Conservation (phyloP, 2,113 vertebrate genomes). For the Anseranas semipalmata region DNA sequence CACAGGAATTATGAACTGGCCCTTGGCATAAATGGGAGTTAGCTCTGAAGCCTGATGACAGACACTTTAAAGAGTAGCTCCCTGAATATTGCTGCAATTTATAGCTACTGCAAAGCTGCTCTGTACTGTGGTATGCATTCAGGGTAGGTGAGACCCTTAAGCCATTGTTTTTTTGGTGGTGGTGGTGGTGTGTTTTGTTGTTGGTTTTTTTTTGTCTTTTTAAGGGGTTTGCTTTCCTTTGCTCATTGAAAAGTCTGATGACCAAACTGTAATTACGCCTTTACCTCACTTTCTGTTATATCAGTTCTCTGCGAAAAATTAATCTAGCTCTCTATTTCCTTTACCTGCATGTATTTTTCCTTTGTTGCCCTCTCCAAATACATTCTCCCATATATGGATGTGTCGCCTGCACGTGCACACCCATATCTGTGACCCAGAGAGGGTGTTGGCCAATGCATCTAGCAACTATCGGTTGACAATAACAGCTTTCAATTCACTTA, state of each 20-base stretch:
- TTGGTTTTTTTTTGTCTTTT: not conserved
- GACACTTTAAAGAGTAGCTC: not conserved
- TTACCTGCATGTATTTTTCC: not conserved
- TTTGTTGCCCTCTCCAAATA: not conserved
- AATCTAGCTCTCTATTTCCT: not conserved
- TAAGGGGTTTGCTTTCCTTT: not conserved
- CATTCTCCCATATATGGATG: not conserved
- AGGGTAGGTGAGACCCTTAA: not conserved
- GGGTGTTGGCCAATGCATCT: not conserved
- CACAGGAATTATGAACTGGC: not conserved
- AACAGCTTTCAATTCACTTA: not conserved
- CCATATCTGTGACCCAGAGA: not conserved
- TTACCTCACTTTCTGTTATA: not conserved
- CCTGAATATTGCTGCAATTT: not conserved
- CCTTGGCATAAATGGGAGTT: not conserved
- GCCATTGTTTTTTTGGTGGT: not conserved
- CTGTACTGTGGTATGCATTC: not conserved
- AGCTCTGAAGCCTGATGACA: not conserved
- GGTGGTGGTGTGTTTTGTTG: too few species aligned
- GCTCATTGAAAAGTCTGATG: not conserved
- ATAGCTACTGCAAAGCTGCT: not conserved
- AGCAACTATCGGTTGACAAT: not conserved
- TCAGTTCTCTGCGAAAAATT: not conserved
- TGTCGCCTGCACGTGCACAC: fast-evolving
- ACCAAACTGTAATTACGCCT: not conserved